These are phyloP conservation scores for Campylorhamphus procurvoides DNA, from an alignment of 2,113 vertebrate species.

Conservation along the genomic window DNA sequence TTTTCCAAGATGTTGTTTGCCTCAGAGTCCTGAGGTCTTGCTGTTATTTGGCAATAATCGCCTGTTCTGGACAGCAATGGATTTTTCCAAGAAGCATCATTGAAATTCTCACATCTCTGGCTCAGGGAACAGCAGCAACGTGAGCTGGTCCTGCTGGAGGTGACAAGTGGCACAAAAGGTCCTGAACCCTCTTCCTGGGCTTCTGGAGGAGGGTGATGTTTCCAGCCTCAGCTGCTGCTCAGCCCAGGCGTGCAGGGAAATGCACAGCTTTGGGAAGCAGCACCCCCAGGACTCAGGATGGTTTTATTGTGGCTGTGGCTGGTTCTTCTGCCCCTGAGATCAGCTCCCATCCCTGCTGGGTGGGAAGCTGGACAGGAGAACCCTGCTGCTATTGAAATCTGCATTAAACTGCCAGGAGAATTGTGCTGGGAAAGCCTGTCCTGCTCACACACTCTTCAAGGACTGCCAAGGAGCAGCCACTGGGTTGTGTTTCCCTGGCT, in stretches of 20 bases:
- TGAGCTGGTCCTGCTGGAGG: background rate
- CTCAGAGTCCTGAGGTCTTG: background rate
- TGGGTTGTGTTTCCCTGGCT: rapidly evolving
- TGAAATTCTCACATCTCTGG: background rate
- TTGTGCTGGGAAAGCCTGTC: background rate
- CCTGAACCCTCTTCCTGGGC: background rate
- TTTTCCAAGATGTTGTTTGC: background rate
- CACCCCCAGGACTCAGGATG: background rate
- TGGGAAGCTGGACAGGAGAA: background rate
- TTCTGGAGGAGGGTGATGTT: background rate
- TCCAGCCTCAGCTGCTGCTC: background rate
- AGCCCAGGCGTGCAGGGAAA: rapidly evolving
- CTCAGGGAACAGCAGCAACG: background rate
- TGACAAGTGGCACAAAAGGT: background rate
- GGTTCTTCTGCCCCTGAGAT: background rate
- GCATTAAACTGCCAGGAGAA: background rate
- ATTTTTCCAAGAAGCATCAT: background rate
- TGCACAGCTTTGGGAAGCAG: background rate
- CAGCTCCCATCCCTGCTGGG: background rate
- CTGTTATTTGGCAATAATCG: background rate
- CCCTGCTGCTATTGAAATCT: background rate
- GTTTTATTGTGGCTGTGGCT: background rate
- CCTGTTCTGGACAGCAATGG: background rate
- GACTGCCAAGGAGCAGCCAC: background rate
- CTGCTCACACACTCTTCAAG: background rate